A percentile compares a stretch with the other conserved stretches of the same genome.
Evolutionary conservation across 2,888 invertebrate species (phyloP).

Genomic region (Pristionchus mayeri): DNA sequence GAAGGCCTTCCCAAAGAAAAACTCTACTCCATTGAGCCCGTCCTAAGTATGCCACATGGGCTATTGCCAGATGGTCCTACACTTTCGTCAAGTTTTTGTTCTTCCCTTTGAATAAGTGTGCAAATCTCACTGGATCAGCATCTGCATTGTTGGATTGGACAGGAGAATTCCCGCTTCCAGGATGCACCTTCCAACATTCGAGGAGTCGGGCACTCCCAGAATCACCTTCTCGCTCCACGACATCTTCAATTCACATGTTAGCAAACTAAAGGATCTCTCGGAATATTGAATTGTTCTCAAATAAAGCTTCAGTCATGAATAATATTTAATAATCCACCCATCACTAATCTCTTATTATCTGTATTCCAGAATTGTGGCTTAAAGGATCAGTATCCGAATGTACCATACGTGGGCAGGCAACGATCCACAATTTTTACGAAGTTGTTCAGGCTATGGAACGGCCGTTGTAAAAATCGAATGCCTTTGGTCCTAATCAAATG

Average conservation of each 20-base stretch:
- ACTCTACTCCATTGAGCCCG: neutral
- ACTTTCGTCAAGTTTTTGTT: neutral
- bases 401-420: too few species aligned
- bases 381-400: neutral
- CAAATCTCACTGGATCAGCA: slow-evolving; percentile 80
- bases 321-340: too few species aligned
- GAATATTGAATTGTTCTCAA: too few species aligned
- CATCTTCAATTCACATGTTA: slow-evolving; percentile 49
- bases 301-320: too few species aligned
- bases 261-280: neutral
- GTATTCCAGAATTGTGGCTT: too few species aligned
- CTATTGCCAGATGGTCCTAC: neutral
- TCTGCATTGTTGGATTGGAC: slow-evolving; percentile 88
- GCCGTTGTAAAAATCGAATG: too few species aligned
- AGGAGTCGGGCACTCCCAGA: slow-evolving; percentile 61
- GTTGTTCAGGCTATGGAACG: too few species aligned
- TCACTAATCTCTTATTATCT: too few species aligned
- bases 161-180: slow-evolving; percentile 89
- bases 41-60: neutral
- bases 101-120: neutral
- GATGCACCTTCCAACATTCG: slow-evolving; percentile 76
- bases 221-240: slow-evolving; percentile 69
- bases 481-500: too few species aligned
- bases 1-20: slow-evolving; percentile 14
- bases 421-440: too few species aligned